Evolutionary conservation across 2,113 vertebrate species (phyloP).

Genomic region (Dasyornis broadbenti): DNA sequence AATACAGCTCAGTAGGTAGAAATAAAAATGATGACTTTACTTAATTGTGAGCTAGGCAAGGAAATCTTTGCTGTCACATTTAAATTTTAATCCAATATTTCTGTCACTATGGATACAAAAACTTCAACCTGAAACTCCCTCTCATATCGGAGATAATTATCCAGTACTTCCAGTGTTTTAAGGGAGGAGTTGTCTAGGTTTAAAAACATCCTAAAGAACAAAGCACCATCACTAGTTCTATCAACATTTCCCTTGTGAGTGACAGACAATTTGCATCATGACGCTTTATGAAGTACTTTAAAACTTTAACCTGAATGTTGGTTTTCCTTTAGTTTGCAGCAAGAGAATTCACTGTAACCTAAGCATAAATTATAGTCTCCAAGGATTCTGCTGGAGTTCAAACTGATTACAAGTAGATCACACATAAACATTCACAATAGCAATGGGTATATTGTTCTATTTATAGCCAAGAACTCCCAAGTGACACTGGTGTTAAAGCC

Average conservation of each 20-base stretch:
- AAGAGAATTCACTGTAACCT: constrained; percentile 74
- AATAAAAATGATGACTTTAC: background rate
- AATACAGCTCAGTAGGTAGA: constrained; percentile 21
- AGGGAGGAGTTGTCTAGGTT: background rate
- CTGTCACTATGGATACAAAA: constrained; percentile 3
- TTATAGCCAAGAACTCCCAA: constrained; percentile 69
- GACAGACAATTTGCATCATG: background rate
- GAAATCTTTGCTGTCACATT: constrained; percentile 26
- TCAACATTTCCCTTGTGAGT: background rate
- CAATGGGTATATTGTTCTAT: constrained; percentile 53
- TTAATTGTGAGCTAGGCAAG: constrained; percentile 4
- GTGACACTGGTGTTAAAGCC: constrained; percentile 71
- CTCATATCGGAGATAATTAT: background rate
- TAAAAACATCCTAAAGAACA: background rate
- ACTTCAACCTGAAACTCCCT: background rate
- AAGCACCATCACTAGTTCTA: background rate
- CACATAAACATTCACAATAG: constrained; percentile 56
- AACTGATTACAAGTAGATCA: constrained; percentile 66
- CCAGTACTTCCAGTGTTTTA: constrained; percentile 35
- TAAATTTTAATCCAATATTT: background rate
- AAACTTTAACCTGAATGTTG: constrained; percentile 23
- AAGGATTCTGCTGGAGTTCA: constrained; percentile 72
- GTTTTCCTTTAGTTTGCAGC: constrained; percentile 40
- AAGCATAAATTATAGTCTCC: constrained; percentile 63
- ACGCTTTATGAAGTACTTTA: constrained; percentile 13